These are phyloP conservation scores for Casuarius casuarius DNA, from an alignment of 2,113 vertebrate species.

Conservation along the genomic window DNA sequence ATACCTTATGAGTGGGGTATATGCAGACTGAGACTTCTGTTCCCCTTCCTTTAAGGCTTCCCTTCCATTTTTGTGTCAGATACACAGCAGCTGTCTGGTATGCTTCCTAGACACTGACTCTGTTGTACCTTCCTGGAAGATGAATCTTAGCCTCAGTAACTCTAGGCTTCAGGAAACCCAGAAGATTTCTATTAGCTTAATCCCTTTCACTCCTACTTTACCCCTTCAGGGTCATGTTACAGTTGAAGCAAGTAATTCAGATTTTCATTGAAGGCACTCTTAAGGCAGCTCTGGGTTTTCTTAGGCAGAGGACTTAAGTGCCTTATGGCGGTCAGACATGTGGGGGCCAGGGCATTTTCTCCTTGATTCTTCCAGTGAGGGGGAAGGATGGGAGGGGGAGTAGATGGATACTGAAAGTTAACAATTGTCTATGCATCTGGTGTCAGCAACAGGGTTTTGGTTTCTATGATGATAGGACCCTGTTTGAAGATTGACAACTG, in stretches of 20 bases:
- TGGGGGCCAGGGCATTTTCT: too few relatives aligned
- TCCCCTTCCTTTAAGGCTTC: not conserved
- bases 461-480: too few relatives aligned
- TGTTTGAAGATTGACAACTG: too few relatives aligned
- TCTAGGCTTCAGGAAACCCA: not conserved
- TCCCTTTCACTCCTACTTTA: not conserved
- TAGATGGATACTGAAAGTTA: too few relatives aligned
- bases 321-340: too few relatives aligned
- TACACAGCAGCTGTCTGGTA: not conserved
- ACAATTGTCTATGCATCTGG: too few relatives aligned
- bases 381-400: too few relatives aligned
- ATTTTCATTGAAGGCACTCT: not conserved
- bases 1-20: not conserved
- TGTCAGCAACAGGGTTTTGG: too few relatives aligned
- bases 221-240: not conserved
- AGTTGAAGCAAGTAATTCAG: not conserved
- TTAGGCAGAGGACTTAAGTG: not conserved
- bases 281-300: not conserved
- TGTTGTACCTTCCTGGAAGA: not conserved
- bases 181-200: not conserved
- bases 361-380: too few relatives aligned
- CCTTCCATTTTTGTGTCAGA: not conserved
- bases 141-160: not conserved
- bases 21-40: not conserved
- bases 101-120: not conserved